Conservation (phyloP, 1,140 invertebrate species). For the Diplogasteroides magnus region DNA sequence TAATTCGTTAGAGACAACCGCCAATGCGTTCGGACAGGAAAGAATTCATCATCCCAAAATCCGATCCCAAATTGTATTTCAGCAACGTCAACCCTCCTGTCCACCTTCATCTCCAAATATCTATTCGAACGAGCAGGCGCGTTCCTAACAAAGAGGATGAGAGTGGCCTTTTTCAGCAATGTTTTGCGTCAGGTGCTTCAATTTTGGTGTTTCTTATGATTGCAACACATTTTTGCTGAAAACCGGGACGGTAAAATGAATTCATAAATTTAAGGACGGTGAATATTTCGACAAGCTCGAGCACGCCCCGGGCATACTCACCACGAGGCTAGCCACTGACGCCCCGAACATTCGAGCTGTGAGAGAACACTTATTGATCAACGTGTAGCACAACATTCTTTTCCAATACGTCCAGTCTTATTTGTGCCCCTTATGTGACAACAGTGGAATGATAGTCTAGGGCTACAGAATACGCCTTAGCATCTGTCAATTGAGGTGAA, state of each 20-base stretch:
- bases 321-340: slow-evolving; percentile 60
- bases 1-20: no score
- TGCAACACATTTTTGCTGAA: no score
- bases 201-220: no score
- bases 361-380: slow-evolving; percentile 20
- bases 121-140: slow-evolving; percentile 59
- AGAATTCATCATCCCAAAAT: no score
- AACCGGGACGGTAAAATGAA: no score
- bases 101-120: slow-evolving; percentile 39
- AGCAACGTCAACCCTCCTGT: slow-evolving; percentile 4
- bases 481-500: slow-evolving; percentile 16
- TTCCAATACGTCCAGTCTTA: slow-evolving; percentile 56
- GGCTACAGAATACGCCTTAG: no score
- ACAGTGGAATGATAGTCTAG: no score
- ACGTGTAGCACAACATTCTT: background rate
- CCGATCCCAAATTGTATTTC: background rate
- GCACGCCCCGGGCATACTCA: slow-evolving; percentile 60
- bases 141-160: background rate
- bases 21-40: no score
- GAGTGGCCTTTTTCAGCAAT: background rate
- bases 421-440: slow-evolving; percentile 53
- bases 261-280: slow-evolving; percentile 60
- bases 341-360: slow-evolving; percentile 61
- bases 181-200: no score
- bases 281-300: slow-evolving; percentile 60